Conservation (phyloP, 2,113 vertebrate species). For the Pteruthius melanotis region DNA sequence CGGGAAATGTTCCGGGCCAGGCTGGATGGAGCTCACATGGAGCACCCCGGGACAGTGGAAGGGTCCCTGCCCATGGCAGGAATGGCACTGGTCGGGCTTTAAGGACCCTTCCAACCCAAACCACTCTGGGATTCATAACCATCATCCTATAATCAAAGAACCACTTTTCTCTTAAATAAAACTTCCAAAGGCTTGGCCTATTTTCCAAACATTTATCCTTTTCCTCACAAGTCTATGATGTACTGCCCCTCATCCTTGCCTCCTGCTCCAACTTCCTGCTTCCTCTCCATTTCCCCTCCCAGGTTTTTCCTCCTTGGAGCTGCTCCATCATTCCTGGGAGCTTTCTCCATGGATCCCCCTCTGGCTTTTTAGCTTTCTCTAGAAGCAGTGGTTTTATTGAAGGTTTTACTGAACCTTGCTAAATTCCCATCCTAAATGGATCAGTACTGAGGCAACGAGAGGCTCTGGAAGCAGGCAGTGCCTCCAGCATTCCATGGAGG, state of each 20-base stretch:
- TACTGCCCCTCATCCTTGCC: not conserved
- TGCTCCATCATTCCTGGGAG: not conserved
- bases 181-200: not conserved
- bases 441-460: rapidly evolving
- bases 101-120: not conserved
- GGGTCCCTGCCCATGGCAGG: not conserved
- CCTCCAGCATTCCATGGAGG: not conserved
- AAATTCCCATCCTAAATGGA: not conserved
- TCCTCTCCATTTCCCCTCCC: not conserved
- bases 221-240: not conserved
- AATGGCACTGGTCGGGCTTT: not conserved
- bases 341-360: not conserved
- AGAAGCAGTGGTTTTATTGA: not conserved
- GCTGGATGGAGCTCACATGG: not conserved
- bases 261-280: not conserved
- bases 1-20: not conserved
- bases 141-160: not conserved
- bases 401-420: not conserved
- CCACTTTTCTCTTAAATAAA: not conserved
- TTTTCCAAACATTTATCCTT: not conserved
- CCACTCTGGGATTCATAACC: not conserved
- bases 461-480: not conserved
- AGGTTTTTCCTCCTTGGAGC: not conserved
- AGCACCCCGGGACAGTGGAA: not conserved
- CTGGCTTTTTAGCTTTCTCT: not conserved